These are phyloP conservation scores for Drosophila setosimentum DNA, from an alignment of 2,888 invertebrate genomes.

Conservation along the genomic window DNA sequence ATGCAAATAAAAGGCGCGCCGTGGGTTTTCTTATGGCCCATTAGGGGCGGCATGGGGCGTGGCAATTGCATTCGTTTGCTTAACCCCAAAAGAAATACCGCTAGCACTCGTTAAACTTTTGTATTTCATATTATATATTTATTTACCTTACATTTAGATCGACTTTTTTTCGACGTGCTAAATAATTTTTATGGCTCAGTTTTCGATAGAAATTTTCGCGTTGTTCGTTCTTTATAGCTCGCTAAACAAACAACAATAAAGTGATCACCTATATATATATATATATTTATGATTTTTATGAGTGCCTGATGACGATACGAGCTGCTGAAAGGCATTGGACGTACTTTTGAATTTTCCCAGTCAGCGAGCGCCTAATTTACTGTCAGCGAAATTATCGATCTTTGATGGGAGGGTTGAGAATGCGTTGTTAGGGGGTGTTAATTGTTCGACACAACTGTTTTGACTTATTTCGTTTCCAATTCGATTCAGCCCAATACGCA, in stretches of 20 bases:
- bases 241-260: slow-evolving; percentile 69
- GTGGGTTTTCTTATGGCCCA: slow-evolving; percentile 28
- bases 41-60: slow-evolving; percentile 8
- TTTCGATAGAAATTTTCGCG: slow-evolving; percentile 72
- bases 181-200: slow-evolving; percentile 66
- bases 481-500: slow-evolving; percentile 56
- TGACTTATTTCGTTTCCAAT: slow-evolving; percentile 49
- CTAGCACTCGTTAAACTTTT: slow-evolving; percentile 39
- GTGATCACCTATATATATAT: slow-evolving; percentile 52
- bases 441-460: slow-evolving; percentile 45
- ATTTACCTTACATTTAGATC: slow-evolving; percentile 63
- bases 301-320: slow-evolving; percentile 40
- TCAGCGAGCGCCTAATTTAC: slow-evolving; percentile 61
- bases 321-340: slow-evolving; percentile 50
- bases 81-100: slow-evolving; percentile 58
- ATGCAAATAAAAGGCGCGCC: slow-evolving; percentile 74
- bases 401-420: slow-evolving; percentile 7
- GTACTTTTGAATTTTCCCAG: slow-evolving; percentile 15
- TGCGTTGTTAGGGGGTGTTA: slow-evolving; percentile 33
- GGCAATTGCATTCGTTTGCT: slow-evolving; percentile 46
- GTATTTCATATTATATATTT: slow-evolving; percentile 54
- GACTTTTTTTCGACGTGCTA: slow-evolving; percentile 53
- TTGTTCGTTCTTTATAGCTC: slow-evolving; percentile 60
- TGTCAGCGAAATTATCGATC: slow-evolving; percentile 60
- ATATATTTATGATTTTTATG: slow-evolving; percentile 50